Evolutionary conservation across 2,113 vertebrate genomes (phyloP).

Genomic region (Erinaceus europaeus): DNA sequence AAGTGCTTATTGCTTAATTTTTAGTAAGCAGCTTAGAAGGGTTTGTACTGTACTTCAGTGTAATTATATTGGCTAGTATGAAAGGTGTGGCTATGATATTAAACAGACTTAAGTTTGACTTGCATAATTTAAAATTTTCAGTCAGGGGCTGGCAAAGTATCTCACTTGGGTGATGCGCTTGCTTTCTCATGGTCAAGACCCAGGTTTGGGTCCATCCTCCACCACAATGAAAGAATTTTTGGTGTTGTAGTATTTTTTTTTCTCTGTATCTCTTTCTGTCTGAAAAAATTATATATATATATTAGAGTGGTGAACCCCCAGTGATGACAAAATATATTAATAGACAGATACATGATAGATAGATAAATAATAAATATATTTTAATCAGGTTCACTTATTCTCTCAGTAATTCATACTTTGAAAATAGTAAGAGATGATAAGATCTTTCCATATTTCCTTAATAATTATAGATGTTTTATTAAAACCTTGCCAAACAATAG

Average conservation of each 20-base stretch:
- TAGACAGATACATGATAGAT: too few relatives aligned
- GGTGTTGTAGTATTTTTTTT: too few relatives aligned
- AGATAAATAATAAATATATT: too few relatives aligned
- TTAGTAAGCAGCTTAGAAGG: not conserved
- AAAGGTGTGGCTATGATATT: rapidly evolving
- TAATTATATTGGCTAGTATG: not conserved
- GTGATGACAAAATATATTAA: too few relatives aligned
- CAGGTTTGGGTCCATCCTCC: too few relatives aligned
- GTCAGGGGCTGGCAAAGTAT: too few relatives aligned
- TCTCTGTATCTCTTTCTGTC: too few relatives aligned
- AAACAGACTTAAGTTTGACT: not conserved
- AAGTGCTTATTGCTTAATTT: not conserved
- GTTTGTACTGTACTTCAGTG: not conserved
- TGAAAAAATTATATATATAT: too few relatives aligned
- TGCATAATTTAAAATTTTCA: not conserved
- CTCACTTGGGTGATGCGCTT: too few relatives aligned
- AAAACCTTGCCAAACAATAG: not conserved
- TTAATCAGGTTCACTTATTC: not conserved
- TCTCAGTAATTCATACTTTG: not conserved
- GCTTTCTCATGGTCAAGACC: too few relatives aligned
- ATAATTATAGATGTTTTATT: not conserved
- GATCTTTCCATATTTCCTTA: not conserved
- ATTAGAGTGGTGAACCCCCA: too few relatives aligned
- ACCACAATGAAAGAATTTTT: too few relatives aligned
- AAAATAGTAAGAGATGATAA: not conserved